These are phyloP conservation scores for Ylistrum balloti DNA, from an alignment of 1,140 invertebrate species.

Conservation along the genomic window DNA sequence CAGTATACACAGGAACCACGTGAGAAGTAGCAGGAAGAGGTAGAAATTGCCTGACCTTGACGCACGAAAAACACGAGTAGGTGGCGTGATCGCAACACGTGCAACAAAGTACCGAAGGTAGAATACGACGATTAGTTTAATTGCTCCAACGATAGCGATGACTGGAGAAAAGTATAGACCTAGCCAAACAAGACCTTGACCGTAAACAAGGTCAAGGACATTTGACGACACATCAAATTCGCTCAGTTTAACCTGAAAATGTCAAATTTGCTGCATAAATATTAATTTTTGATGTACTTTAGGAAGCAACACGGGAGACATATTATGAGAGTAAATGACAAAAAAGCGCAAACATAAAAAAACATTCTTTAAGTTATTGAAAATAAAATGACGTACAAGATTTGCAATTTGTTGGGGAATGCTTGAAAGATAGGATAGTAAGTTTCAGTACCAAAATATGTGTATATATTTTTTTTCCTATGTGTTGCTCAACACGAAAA, in stretches of 20 bases:
- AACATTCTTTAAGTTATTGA: too few relatives aligned
- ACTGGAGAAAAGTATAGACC: slow-evolving; percentile 88
- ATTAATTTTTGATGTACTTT: too few relatives aligned
- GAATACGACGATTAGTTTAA: slow-evolving; percentile 88
- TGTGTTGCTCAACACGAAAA: too few relatives aligned
- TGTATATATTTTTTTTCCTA: too few relatives aligned
- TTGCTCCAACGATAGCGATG: slow-evolving; percentile 85
- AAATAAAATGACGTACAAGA: too few relatives aligned
- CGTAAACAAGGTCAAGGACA: slow-evolving; percentile 88
- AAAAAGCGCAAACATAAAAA: too few relatives aligned
- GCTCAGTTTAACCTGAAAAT: slow-evolving; percentile 80
- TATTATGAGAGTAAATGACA: too few relatives aligned
- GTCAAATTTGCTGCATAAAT: not conserved
- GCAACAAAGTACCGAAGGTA: slow-evolving; percentile 86
- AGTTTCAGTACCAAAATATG: too few relatives aligned
- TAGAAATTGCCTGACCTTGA: slow-evolving; percentile 77
- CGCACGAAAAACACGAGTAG: slow-evolving; percentile 74
- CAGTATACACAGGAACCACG: slow-evolving; percentile 71
- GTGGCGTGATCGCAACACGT: slow-evolving; percentile 68
- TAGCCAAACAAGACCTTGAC: slow-evolving; percentile 88
- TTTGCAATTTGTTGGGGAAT: too few relatives aligned
- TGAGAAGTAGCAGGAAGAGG: slow-evolving; percentile 72
- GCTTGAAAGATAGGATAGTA: too few relatives aligned
- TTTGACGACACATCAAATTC: slow-evolving; percentile 88
- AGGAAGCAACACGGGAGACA: too few relatives aligned